A percentile compares a stretch with the other conserved stretches of the same genome.
Evolutionary conservation across 2,888 invertebrate genomes (phyloP).

Genomic region (Neria commutata): DNA sequence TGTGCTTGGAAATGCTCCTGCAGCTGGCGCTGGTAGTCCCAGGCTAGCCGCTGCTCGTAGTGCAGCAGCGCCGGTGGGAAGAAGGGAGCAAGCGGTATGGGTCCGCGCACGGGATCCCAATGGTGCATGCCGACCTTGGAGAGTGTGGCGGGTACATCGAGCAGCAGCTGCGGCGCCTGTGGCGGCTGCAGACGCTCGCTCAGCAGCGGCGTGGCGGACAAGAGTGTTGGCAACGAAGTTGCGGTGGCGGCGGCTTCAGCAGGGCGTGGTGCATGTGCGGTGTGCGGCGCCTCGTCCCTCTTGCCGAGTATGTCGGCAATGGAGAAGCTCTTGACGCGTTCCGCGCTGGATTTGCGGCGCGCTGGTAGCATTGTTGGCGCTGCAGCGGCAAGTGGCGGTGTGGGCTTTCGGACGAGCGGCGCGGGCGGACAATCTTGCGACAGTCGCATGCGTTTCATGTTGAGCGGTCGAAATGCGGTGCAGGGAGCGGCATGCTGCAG

Average conservation of each 20-base stretch:
- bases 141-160: conserved; percentile 7
- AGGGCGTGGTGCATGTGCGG: background rate
- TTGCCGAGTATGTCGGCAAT: conserved; percentile 90
- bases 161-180: background rate
- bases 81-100: conserved; percentile 53
- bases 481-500: conserved; percentile 16
- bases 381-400: background rate
- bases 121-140: conserved; percentile 5
- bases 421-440: conserved; percentile 34
- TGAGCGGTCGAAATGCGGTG: conserved; percentile 67
- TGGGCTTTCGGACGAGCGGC: background rate
- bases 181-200: conserved; percentile 16
- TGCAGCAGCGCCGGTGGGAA: conserved; percentile 66
- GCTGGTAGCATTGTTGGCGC: conserved; percentile 1
- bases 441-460: conserved; percentile 60
- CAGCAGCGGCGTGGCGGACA: conserved; percentile 7
- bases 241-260: background rate
- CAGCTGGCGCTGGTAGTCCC: conserved; percentile 66
- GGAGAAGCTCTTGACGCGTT: conserved; percentile 88
- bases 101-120: conserved; percentile 61
- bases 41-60: conserved; percentile 69
- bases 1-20: conserved; percentile 65
- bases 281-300: conserved; percentile 46
- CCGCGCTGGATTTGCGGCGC: conserved; percentile 56
- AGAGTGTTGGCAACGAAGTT: background rate